phyloP scores from a whole-genome alignment of 2,113 vertebrate genomes.

The Columba livia region DNA sequence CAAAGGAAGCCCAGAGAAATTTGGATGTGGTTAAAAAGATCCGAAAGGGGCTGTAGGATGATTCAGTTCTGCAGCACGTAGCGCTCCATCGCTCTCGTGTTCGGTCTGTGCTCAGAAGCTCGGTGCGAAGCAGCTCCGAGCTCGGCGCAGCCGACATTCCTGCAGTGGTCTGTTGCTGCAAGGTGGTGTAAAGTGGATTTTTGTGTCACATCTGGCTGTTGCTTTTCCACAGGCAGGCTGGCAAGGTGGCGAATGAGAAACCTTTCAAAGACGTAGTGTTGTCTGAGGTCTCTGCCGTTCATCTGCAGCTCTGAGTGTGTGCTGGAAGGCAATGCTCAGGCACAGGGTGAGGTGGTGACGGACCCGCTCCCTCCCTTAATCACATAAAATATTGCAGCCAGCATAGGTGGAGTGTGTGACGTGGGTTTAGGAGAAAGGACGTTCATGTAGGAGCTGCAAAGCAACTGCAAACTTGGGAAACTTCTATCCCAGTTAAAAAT shows the following conservation, averaged over 20 bases:
- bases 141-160: rapidly evolving
- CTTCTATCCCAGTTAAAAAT: not conserved
- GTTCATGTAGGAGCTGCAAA: not conserved
- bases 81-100: rapidly evolving
- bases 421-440: not conserved
- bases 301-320: not conserved
- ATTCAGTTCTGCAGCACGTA: not conserved
- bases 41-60: not conserved
- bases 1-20: not conserved
- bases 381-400: not conserved
- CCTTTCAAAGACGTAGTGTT: not conserved
- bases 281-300: rapidly evolving
- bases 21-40: not conserved
- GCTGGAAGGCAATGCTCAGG: not conserved
- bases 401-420: too few species aligned
- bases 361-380: not conserved
- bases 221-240: not conserved
- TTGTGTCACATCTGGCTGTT: not conserved
- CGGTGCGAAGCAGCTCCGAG: not conserved
- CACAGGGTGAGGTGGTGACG: not conserved
- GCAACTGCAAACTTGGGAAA: not conserved
- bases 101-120: not conserved
- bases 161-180: not conserved
- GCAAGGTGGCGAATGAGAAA: too few species aligned
- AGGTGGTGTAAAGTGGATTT: not conserved